Base-by-base conservation (phyloP, 2,113 vertebrate species). In the Tetraodon nigroviridis region DNA sequence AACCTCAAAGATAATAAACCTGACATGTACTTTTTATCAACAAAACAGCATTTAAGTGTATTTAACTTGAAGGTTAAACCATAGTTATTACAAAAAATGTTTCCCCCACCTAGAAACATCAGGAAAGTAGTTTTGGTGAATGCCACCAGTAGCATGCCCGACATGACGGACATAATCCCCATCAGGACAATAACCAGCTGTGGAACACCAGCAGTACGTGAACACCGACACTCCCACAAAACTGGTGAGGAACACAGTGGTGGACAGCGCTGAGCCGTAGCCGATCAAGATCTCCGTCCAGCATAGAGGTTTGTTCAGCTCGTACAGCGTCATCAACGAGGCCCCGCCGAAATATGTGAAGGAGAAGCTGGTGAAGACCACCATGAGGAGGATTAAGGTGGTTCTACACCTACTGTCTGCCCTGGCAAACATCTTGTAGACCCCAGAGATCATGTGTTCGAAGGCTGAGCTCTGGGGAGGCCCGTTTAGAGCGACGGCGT, bases 271-370 rank as follows among this genome's bases (percentile, higher is more conserved):
- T 2, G 93, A 88, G 27, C 95, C 95, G 2, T 97, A 99, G 57
- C 97, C 97, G 60, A 99, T 89, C 61, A 94, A 89, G 14, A 99
- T 88, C 86, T 93, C 94, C 54, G 84, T 90, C 97, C 97, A 99
- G 89, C 96, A 98, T 51, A 99, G 93, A 0, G 97, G 97, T 19
- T 92, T 75, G 7, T 93, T 91, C 54, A 98, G 86, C 71, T 98
- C 94, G 60, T 95, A 99, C 0, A 98, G 89, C 0, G 89, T 94
- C 54, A 95, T 78, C 66, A 93, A 49, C 0, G 89, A 89, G 20
- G 61, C n/a, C 37, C 86, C 83, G 1, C 96, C 96, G 1, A 90
- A 0, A 16, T 89, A 13, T 4, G 87, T 57, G 3, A 96, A 93
- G 51, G 89, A 82, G 0, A 92, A 92, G 46, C 78, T 81, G 81